Evolutionary conservation across 2,888 invertebrate genomes (phyloP).

Genomic region (Sussaba pulchella): DNA sequence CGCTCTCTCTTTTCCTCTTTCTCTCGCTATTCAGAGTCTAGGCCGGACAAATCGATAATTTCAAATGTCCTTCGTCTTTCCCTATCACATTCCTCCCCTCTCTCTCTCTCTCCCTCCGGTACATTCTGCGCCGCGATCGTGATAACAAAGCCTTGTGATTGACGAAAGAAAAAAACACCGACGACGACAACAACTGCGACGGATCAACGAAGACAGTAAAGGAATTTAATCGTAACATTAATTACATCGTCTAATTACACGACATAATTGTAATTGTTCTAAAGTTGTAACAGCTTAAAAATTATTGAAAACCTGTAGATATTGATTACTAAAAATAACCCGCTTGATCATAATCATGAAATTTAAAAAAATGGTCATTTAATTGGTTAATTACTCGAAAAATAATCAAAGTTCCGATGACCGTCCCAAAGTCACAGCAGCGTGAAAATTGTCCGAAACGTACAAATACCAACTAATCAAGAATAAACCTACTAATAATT

Average conservation of each 20-base stretch:
- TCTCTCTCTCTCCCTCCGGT: constrained; percentile 11
- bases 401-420: no score
- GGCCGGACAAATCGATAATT: constrained; percentile 54
- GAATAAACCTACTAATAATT: no score
- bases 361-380: no score
- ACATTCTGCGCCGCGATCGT: constrained; percentile 21
- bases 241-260: background rate
- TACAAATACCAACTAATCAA: no score
- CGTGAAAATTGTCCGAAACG: no score
- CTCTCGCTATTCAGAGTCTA: constrained; percentile 47
- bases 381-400: no score
- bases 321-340: no score
- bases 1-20: background rate
- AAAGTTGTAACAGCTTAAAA: no score
- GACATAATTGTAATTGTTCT: background rate
- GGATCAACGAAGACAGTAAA: constrained; percentile 10
- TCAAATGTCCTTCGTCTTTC: constrained; percentile 50
- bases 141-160: constrained; percentile 44
- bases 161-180: constrained; percentile 16
- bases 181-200: background rate
- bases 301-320: no score
- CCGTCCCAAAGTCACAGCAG: no score
- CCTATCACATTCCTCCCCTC: background rate
- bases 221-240: background rate
- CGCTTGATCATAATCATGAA: no score